phyloP scores from a whole-genome alignment of 2,113 vertebrate genomes.

The Corynorhinus townsendii region DNA sequence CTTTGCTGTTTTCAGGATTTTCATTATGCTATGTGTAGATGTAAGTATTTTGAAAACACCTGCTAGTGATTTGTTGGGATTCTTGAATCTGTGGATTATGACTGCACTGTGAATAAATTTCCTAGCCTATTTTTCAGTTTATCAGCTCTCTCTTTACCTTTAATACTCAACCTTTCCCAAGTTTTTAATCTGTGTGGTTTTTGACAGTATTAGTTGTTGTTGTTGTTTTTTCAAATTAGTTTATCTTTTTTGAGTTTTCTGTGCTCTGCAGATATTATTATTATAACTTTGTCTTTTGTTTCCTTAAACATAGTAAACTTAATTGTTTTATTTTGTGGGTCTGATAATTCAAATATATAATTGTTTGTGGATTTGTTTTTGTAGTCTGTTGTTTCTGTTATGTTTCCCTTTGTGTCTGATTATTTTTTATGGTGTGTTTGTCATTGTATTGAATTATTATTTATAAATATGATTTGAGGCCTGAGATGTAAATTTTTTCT shows the following conservation, averaged over 20 bases:
- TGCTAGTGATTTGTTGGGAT: neutral
- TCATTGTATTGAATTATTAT: neutral
- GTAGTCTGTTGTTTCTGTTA: neutral
- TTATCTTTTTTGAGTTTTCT: neutral
- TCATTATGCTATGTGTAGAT: neutral
- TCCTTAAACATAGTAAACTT: neutral
- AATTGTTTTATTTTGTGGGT: neutral
- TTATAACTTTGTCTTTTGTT: slow-evolving; percentile 12
- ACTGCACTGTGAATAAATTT: neutral
- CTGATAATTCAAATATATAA: neutral
- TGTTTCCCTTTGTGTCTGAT: neutral
- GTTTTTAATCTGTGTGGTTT: neutral
- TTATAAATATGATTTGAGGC: neutral
- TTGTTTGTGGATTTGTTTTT: neutral
- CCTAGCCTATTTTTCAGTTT: neutral
- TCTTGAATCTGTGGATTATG: neutral
- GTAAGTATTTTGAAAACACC: neutral
- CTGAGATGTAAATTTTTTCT: neutral
- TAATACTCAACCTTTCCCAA: neutral
- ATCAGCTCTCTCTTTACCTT: neutral
- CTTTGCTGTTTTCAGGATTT: neutral
- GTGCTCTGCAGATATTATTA: neutral
- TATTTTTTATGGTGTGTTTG: neutral
- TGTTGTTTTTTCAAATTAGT: neutral
- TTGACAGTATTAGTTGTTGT: neutral